Percentiles rank a stretch among this genome's conserved stretches.
Evolutionary conservation across 2,797 vertebrate species (phyloP).

Genomic region (Somateria mollissima): DNA sequence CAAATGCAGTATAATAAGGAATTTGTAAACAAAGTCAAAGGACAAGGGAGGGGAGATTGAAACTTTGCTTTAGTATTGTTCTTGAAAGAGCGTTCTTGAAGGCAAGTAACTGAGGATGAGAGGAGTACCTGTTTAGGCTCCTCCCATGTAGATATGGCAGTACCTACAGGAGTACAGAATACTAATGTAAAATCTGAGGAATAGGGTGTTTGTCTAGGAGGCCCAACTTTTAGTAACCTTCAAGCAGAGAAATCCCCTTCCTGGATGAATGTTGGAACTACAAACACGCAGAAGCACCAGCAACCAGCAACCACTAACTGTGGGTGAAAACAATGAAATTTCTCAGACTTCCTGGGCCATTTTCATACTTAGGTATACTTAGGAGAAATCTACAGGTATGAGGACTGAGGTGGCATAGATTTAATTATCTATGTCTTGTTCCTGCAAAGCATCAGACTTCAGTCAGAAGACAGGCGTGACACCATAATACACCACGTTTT

Average conservation of each 20-base stretch:
- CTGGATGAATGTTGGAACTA: background rate
- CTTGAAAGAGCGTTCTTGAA: background rate
- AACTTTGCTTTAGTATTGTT: background rate
- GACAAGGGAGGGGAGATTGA: background rate
- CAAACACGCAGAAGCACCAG: background rate
- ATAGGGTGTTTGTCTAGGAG: background rate
- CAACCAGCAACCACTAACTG: background rate
- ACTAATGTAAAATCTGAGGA: background rate
- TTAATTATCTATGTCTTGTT: background rate
- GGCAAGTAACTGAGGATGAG: background rate
- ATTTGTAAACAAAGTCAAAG: background rate
- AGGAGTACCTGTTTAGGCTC: background rate
- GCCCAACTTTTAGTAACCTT: background rate
- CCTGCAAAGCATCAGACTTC: background rate
- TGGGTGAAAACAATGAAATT: background rate
- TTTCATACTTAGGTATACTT: background rate
- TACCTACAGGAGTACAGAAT: background rate
- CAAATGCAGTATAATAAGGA: background rate
- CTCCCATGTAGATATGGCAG: background rate
- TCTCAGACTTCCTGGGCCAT: background rate
- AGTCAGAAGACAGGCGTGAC: background rate
- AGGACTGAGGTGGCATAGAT: background rate
- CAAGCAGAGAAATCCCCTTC: background rate
- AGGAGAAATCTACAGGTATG: background rate
- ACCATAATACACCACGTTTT: background rate